A percentile compares a stretch with the other conserved stretches of the same genome.
Conservation (phyloP, 2,113 vertebrate species). For the Amphilophus citrinellus region DNA sequence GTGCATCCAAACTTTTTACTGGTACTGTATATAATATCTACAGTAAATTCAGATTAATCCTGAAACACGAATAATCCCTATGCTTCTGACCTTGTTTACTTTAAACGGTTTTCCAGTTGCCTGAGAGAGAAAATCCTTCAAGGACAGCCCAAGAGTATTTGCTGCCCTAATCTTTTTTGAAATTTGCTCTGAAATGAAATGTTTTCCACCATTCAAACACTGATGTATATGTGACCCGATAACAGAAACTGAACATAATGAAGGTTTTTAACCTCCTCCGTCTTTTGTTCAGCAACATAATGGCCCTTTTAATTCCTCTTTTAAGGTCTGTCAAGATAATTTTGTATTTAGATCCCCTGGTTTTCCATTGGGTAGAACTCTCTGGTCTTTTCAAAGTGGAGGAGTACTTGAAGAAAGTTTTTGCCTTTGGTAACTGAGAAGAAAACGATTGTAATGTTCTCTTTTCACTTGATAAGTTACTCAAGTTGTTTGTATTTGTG, state of each 20-base stretch:
- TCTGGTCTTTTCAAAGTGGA: slow-evolving; percentile 18
- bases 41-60: not conserved
- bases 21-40: not conserved
- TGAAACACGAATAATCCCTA: slow-evolving; percentile 20
- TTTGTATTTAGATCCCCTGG: slow-evolving; percentile 33
- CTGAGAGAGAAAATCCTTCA: slow-evolving; percentile 42
- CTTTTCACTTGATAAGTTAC: slow-evolving; percentile 39
- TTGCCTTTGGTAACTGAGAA: slow-evolving; percentile 25
- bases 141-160: slow-evolving; percentile 45
- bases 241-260: slow-evolving; percentile 27
- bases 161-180: slow-evolving; percentile 30
- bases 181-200: slow-evolving; percentile 49
- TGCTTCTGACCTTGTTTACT: slow-evolving; percentile 60
- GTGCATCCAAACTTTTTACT: too few relatives aligned
- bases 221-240: slow-evolving; percentile 30
- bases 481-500: slow-evolving; percentile 22
- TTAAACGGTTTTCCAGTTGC: slow-evolving; percentile 37
- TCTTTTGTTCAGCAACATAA: slow-evolving; percentile 55
- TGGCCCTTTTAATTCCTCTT: slow-evolving; percentile 50
- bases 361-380: not conserved
- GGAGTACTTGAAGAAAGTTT: slow-evolving; percentile 33
- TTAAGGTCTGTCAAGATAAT: slow-evolving; percentile 54
- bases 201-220: slow-evolving; percentile 25
- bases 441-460: slow-evolving; percentile 47
- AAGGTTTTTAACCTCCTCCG: slow-evolving; percentile 49